phyloP scores from a whole-genome alignment of 2,113 vertebrate species.

The Laticauda colubrina region DNA sequence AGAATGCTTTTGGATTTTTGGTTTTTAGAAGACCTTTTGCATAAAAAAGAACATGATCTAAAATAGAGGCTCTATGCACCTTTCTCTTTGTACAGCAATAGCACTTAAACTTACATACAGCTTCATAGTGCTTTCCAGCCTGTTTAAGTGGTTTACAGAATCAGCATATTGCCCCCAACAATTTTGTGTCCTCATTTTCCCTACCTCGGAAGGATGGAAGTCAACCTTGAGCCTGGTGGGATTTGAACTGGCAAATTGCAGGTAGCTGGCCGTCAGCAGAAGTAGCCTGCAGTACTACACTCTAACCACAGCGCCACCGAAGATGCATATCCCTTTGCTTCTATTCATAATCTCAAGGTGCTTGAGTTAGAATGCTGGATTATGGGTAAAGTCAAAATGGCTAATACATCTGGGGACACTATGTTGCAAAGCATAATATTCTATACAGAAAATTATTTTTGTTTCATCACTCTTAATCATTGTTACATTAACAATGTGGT shows the following conservation, averaged over 20 bases:
- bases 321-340: not conserved
- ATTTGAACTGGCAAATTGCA: no score
- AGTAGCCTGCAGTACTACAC: no score
- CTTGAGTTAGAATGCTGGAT: not conserved
- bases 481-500: not conserved
- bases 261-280: no score
- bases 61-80: not conserved
- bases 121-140: no score
- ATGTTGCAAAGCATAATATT: not conserved
- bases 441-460: not conserved
- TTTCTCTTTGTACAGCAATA: not conserved
- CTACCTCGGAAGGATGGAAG: no score
- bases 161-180: no score
- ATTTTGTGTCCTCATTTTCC: no score
- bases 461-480: not conserved
- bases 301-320: no score
- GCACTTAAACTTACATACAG: no score
- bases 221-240: no score
- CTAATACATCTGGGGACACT: not conserved
- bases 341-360: not conserved
- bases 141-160: no score
- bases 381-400: not conserved
- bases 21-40: not conserved
- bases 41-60: not conserved
- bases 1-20: not conserved